phyloP scores from a whole-genome alignment of 2,797 vertebrate genomes.

The Galago senegalensis region DNA sequence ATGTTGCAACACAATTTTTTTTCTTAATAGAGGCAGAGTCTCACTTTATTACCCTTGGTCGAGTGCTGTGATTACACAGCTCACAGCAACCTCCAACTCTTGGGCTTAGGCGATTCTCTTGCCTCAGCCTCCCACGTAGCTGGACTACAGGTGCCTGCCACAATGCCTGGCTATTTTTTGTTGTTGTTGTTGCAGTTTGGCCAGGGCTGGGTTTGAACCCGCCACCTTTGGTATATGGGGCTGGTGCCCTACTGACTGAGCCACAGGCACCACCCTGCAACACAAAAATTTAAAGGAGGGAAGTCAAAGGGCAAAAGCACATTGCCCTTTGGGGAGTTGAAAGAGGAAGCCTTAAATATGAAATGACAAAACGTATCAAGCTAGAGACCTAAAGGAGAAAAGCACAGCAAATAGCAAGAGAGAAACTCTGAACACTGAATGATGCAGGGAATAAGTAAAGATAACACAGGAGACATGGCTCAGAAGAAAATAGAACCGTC shows the following conservation, averaged over 20 bases:
- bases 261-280: neutral
- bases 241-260: too few relatives aligned
- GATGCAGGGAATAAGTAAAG: neutral
- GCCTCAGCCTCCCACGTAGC: too few relatives aligned
- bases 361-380: neutral
- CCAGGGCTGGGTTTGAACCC: too few relatives aligned
- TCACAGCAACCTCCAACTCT: too few relatives aligned
- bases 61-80: too few relatives aligned
- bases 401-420: neutral
- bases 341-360: slow-evolving; percentile 14
- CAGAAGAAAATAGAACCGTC: neutral
- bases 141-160: too few relatives aligned
- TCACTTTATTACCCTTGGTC: too few relatives aligned
- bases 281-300: slow-evolving; percentile 47
- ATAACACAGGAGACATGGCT: neutral
- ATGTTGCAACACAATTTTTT: slow-evolving; percentile 22
- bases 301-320: neutral
- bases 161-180: too few relatives aligned
- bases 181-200: too few relatives aligned
- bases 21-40: too few relatives aligned
- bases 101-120: too few relatives aligned
- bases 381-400: neutral
- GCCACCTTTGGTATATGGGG: too few relatives aligned
- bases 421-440: neutral
- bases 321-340: neutral